Conservation (phyloP, 2,113 vertebrate species). For the Paracanthobrama guichenoti region DNA sequence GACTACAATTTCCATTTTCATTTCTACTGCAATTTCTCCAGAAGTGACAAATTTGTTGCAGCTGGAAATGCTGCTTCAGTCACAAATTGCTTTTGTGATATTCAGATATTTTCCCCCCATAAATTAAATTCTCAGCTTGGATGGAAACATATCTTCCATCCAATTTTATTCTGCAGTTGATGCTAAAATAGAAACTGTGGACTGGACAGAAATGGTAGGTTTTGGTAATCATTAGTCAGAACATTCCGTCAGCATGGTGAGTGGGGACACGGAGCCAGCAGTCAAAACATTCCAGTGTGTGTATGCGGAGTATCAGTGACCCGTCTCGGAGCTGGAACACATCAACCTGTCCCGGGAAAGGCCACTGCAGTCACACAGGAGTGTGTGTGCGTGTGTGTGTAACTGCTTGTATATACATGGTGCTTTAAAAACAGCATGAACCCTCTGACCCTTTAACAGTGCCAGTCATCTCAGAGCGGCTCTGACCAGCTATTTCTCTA, state of each 20-base stretch:
- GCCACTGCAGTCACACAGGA: conserved; percentile 46
- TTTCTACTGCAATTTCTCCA: background rate
- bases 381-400: conserved; percentile 34
- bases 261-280: conserved; percentile 38
- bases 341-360: conserved; percentile 35
- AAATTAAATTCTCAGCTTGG: background rate
- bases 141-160: background rate
- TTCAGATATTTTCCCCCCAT: background rate
- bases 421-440: conserved; percentile 17
- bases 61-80: background rate
- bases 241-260: conserved; percentile 61
- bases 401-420: conserved; percentile 29
- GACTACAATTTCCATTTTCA: background rate
- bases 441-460: conserved; percentile 14
- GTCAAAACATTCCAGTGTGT: conserved; percentile 63
- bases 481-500: conserved; percentile 15
- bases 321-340: conserved; percentile 29
- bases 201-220: background rate
- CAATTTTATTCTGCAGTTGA: conserved; percentile 11
- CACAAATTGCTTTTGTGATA: background rate
- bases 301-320: conserved; percentile 46
- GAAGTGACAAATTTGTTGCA: background rate
- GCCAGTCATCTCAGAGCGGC: conserved; percentile 14
- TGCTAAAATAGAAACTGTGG: background rate
- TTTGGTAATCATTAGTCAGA: conserved; percentile 51